Evolutionary conservation across 2,113 vertebrate genomes (phyloP), one percentile per base, ranked within the genome.

Genomic region (Stigmatopora nigra): DNA sequence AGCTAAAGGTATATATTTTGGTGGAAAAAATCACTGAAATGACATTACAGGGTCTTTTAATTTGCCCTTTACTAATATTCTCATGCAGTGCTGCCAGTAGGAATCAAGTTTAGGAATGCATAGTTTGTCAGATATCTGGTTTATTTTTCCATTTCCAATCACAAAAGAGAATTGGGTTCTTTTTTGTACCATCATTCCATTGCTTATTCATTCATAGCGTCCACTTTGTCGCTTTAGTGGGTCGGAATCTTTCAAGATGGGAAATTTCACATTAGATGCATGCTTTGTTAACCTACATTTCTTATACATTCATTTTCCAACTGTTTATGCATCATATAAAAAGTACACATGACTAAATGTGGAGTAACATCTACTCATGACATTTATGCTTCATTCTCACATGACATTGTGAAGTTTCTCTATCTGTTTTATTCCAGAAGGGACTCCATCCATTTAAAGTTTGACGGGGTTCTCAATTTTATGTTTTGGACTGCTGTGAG

Each of bases 1-100:
- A 31, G 25, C 25, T 31, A 31, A 31, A 31, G 25, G 25, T 31
- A 41, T 41, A 41, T 41, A 41, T 41, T 41, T 41, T 8, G 38
- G 38, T 31, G 25, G 25, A 31, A 41, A 41, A 7, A 41, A 41
- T 3, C 38, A 41, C 38, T 41, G 38, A 41, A 41, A 41, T 41
- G 7, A 41, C 38, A 41, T 41, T 41, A 41, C 38, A 41, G 38
- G 38, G 38, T 41, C 38, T 41, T 41, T 41, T 11, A 56, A 69
- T 65, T 68, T 71, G 74, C 72, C 79, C 77, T 41, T 67, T 52
- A 48, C 57, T 65, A 22, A 11, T 53, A 53, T 53, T 22, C 25
- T 56, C 22, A 31, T 38, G 15, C 63, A 77, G 65, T 59, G 58
- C 64, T 67, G 58, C 72, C 61, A 67, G 63, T 57, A 65, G 60